phyloP scores from a whole-genome alignment of 2,888 invertebrate species.

The Arctia plantaginis region DNA sequence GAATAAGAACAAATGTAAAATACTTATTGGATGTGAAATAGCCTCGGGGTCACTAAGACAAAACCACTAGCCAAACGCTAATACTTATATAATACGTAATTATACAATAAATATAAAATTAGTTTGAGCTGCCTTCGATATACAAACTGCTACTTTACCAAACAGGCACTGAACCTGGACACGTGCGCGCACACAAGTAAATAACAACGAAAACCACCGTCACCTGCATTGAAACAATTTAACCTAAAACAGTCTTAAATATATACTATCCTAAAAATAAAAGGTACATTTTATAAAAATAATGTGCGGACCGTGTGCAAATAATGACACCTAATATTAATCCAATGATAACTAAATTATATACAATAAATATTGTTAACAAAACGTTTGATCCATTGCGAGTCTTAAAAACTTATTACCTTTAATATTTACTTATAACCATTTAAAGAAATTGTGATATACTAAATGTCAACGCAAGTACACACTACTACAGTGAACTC shows the following conservation, averaged over 20 bases:
- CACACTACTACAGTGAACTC: slow-evolving; percentile 43
- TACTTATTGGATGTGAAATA: slow-evolving; percentile 55
- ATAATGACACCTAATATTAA: slow-evolving; percentile 42
- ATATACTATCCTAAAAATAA: slow-evolving; percentile 62
- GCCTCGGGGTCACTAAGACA: slow-evolving; percentile 39
- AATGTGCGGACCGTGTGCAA: slow-evolving; percentile 67
- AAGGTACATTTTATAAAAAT: slow-evolving; percentile 60
- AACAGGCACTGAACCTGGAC: slow-evolving; percentile 37
- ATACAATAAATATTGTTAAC: slow-evolving; percentile 50
- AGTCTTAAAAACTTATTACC: slow-evolving; percentile 50
- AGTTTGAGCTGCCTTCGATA: slow-evolving; percentile 59
- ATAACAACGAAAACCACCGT: slow-evolving; percentile 47
- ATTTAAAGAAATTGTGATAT: slow-evolving; percentile 32
- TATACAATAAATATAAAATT: slow-evolving; percentile 54
- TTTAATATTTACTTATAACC: slow-evolving; percentile 13
- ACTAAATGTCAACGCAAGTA: slow-evolving; percentile 47
- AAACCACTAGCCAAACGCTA: slow-evolving; percentile 46
- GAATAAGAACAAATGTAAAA: slow-evolving; percentile 53
- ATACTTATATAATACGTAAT: slow-evolving; percentile 48
- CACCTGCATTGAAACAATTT: slow-evolving; percentile 69
- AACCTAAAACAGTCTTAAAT: slow-evolving; percentile 77
- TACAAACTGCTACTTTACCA: slow-evolving; percentile 44
- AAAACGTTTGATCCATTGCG: slow-evolving; percentile 54
- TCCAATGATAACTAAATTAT: slow-evolving; percentile 51
- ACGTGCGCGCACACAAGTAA: slow-evolving; percentile 36